phyloP scores from a whole-genome alignment of 2,888 invertebrate genomes.

The Diaphora mendica region DNA sequence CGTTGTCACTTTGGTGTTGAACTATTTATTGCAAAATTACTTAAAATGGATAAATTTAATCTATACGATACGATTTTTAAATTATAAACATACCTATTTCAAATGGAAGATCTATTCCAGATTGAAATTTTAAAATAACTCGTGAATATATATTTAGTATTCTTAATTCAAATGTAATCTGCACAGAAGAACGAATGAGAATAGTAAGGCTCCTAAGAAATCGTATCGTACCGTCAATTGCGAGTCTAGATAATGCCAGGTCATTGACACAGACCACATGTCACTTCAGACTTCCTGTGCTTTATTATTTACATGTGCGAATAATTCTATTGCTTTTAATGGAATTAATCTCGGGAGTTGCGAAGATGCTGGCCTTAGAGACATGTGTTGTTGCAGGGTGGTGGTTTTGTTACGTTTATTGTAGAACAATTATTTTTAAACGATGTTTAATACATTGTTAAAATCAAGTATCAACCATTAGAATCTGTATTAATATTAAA shows the following conservation, averaged over 20 bases:
- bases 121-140: neutral
- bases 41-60: no score
- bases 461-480: neutral
- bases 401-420: constrained; percentile 19
- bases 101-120: neutral
- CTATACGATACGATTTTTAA: neutral
- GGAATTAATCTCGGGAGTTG: constrained; percentile 55
- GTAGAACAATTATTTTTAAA: constrained; percentile 26
- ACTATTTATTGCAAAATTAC: no score
- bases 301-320: constrained; percentile 70
- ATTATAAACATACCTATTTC: neutral
- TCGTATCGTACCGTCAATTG: constrained; percentile 3
- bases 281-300: constrained; percentile 71
- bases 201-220: constrained; percentile 6
- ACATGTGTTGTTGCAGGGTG: constrained; percentile 33
- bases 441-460: neutral
- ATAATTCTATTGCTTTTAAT: constrained; percentile 59
- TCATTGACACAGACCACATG: constrained; percentile 70
- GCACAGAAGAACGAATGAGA: neutral
- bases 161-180: neutral
- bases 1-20: no score
- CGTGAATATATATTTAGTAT: neutral
- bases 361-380: constrained; percentile 26
- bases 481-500: neutral
- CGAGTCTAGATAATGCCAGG: constrained; percentile 60